These are phyloP conservation scores for Rattus norvegicus DNA, from an alignment of 2,113 vertebrate genomes.

Conservation along the genomic window DNA sequence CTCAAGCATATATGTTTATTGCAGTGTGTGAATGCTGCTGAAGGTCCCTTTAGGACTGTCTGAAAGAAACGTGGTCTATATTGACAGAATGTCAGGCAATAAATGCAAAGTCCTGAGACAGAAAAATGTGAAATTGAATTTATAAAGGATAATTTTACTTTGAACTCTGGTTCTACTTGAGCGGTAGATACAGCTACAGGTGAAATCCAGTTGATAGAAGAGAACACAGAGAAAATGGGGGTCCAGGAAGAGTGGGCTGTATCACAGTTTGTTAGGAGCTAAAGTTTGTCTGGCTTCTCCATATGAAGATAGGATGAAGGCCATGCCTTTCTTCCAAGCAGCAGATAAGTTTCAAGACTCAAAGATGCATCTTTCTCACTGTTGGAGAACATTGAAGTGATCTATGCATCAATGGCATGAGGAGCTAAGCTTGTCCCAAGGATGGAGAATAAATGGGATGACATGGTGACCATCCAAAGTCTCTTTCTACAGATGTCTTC, in stretches of 20 bases:
- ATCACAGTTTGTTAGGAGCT: background rate
- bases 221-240: background rate
- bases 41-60: background rate
- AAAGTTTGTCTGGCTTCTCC: background rate
- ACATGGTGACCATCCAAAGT: background rate
- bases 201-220: background rate
- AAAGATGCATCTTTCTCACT: background rate
- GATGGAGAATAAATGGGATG: background rate
- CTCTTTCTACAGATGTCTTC: background rate
- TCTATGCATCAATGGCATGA: background rate
- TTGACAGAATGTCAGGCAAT: background rate
- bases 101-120: background rate
- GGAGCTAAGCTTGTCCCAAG: background rate
- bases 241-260: background rate
- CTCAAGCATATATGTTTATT: background rate
- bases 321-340: background rate
- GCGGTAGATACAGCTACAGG: background rate
- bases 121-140: background rate
- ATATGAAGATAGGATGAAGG: background rate
- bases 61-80: background rate
- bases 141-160: background rate
- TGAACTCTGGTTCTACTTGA: background rate
- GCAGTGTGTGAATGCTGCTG: background rate
- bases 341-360: background rate
- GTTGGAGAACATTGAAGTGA: background rate